Conservation (phyloP, 2,888 invertebrate genomes). For the Lycaena phlaeas region DNA sequence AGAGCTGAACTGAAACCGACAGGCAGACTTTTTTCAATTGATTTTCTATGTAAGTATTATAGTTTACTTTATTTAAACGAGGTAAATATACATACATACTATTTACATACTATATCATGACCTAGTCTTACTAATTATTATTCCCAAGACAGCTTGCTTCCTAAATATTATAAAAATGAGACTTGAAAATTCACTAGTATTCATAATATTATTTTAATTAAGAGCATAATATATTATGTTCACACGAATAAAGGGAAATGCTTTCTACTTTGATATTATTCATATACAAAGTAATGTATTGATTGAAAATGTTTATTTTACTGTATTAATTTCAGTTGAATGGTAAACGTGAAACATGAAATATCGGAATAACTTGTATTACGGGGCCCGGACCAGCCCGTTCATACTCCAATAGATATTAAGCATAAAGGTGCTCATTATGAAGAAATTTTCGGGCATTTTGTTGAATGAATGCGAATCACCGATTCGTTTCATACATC, state of each 20-base stretch:
- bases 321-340: conserved; percentile 8
- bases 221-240: background rate
- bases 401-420: background rate
- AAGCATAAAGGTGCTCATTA: conserved; percentile 6
- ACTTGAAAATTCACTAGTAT: too few relatives aligned
- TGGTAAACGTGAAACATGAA: conserved; percentile 1
- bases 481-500: background rate
- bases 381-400: background rate
- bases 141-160: too few relatives aligned
- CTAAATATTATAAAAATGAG: too few relatives aligned
- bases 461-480: background rate
- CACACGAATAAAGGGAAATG: background rate
- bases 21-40: too few relatives aligned
- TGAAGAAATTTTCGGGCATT: conserved; percentile 1
- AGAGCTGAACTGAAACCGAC: too few relatives aligned
- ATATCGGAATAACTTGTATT: background rate
- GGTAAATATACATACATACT: too few relatives aligned
- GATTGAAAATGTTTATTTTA: conserved; percentile 6
- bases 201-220: conserved; percentile 2
- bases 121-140: too few relatives aligned
- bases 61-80: too few relatives aligned
- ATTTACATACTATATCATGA: too few relatives aligned
- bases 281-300: background rate
- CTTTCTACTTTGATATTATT: conserved; percentile 2
- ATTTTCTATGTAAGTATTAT: too few relatives aligned